Conservation (phyloP, 2,113 vertebrate genomes). For the Seriola quinqueradiata region DNA sequence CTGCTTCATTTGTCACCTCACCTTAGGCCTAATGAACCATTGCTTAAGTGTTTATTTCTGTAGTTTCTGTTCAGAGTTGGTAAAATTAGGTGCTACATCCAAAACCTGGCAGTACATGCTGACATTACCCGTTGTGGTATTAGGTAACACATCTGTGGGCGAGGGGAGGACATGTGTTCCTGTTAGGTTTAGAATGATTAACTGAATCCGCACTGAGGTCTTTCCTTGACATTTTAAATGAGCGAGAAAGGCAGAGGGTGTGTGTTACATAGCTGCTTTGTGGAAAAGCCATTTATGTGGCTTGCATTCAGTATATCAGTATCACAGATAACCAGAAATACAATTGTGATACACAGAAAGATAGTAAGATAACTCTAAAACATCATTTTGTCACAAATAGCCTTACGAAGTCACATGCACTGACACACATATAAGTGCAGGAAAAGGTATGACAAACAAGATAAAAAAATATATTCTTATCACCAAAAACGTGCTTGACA, state of each 20-base stretch:
- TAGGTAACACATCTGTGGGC: slow-evolving; percentile 60
- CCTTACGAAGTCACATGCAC: not conserved
- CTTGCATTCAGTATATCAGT: not conserved
- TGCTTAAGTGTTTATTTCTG: slow-evolving; percentile 25
- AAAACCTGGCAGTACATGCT: slow-evolving; percentile 41
- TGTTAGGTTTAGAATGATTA: slow-evolving; percentile 52
- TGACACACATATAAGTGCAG: not conserved
- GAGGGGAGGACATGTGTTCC: slow-evolving; percentile 38
- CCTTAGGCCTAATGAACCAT: not conserved
- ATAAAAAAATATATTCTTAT: not conserved
- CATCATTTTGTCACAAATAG: not conserved
- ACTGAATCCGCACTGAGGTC: slow-evolving; percentile 32
- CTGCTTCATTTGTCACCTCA: slow-evolving; percentile 7
- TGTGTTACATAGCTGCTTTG: slow-evolving; percentile 23
- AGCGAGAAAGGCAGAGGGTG: slow-evolving; percentile 9
- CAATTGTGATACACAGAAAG: not conserved
- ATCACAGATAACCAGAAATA: not conserved
- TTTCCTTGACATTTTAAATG: slow-evolving; percentile 66
- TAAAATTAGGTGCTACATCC: not conserved
- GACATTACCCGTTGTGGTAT: slow-evolving; percentile 48
- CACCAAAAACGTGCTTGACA: not conserved
- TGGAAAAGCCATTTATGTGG: not conserved
- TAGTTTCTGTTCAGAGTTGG: not conserved
- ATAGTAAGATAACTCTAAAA: not conserved
- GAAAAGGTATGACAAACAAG: not conserved